Evolutionary conservation across 2,888 invertebrate species (phyloP), one percentile per base, ranked within the genome.

Genomic region (Gisinianus flammeolus): DNA sequence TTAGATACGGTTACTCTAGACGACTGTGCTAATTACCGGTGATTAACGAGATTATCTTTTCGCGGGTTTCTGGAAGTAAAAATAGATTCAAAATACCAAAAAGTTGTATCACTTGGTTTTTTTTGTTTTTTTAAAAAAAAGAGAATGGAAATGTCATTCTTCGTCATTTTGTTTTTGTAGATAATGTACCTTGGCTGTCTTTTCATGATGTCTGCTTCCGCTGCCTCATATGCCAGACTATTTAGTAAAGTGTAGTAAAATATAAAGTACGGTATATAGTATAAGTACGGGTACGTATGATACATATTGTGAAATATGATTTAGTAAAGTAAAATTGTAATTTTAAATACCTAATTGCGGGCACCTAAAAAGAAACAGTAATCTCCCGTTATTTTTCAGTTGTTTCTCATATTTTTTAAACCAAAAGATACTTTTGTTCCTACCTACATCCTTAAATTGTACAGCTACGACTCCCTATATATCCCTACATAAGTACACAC

Each of bases 131-230:
- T n/a, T n/a, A n/a, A n/a, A n/a, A n/a, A n/a, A n/a, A 5, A 54
- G 16, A 54, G 19, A n/a, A n/a, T 54, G 16, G 16, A 3, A n/a
- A n/a, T 54, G 4, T 54, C n/a, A 12, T 54, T 8, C 54, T 16
- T 54, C 4, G 54, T 4, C n/a, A 44, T 10, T 44, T 6, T 44
- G 44, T 44, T 16, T 10, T 44, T 44, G 6, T 6, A 44, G 8
- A 44, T 10, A 16, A 44, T 44, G 44, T 10, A 44, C 6, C 95
- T 91, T 86, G 95, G 95, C 86, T 92, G 92, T 86, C 95, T 91
- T 56, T 79, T 79, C 96, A 96, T 96, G 88, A 96, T 96, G 90
- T 96, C 96, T 85, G 94, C 92, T 89, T 96, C 96, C 83, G 95
- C 93, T 87, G 91, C 90, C 90, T 96, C 96, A 89, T 96, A 96